Evolutionary conservation across 2,797 vertebrate genomes (phyloP), one percentile per base, ranked within the genome.

Genomic region (Spea hammondii): DNA sequence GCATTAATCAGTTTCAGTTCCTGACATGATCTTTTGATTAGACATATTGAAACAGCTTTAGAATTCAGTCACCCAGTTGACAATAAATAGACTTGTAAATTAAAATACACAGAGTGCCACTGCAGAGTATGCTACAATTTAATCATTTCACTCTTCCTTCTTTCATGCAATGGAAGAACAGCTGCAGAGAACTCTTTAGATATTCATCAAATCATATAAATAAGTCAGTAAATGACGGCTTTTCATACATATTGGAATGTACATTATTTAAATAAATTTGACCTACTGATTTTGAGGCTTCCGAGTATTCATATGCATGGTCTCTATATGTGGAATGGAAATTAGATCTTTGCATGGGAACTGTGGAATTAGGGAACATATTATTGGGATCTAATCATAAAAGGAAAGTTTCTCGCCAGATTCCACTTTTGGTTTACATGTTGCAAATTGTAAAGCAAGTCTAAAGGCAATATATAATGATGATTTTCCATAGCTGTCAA

Each of bases 21-120:
- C 45, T 65, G 66, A 65, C 47, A 75, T 66, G 53, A 11, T 74
- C 65, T 76, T 74, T 64, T 60, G 46, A 79, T 69, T 79, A 79
- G 65, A 64, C 9, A 32, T 67, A 54, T 51, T 47, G 78, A 13
- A 69, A 68, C 14, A 32, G 54, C 57, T 79, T 79, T 62, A 74
- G 49, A 60, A 79, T 79, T 74, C 78, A 74, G 65, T 55, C 78
- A 79, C 65, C 78, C 74, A 74, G 55, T 57, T 69, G 66, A 79
- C 78, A 79, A 79, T 74, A 79, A 79, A 80, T 75, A 80, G 67
- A 75, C 78, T 79, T 74, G 57, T 79, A 74, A 79, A 79, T 79
- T 74, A 80, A 71, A 80, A 75, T 71, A 80, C 72, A 80, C 73
- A 80, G 59, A 70, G 51, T 70, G 78, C 72, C 67, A 65, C 8